phyloP scores from a whole-genome alignment of 2,797 vertebrate species.

The Acanthurus leucopareius region DNA sequence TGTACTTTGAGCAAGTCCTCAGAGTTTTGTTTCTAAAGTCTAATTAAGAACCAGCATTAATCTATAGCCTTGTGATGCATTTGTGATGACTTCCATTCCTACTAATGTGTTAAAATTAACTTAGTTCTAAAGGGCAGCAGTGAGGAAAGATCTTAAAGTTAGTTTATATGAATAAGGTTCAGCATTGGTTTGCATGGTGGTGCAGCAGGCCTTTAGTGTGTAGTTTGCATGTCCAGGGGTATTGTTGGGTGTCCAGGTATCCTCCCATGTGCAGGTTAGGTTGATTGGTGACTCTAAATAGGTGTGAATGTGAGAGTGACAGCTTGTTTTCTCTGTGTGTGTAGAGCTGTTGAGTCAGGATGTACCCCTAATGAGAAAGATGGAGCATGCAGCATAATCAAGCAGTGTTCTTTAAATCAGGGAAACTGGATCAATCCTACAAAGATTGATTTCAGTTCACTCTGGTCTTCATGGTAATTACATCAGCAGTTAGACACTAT shows the following conservation, averaged over 20 bases:
- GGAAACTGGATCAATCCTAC: neutral
- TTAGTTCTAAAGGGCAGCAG: neutral
- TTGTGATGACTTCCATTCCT: neutral
- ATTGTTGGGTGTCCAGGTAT: too few species aligned
- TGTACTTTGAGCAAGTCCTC: neutral
- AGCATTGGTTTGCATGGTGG: neutral
- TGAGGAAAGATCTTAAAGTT: constrained; percentile 2
- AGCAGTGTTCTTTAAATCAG: too few species aligned
- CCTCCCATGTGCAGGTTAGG: too few species aligned
- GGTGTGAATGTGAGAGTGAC: too few species aligned
- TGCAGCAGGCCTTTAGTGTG: too few species aligned
- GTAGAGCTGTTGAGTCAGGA: too few species aligned
- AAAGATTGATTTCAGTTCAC: constrained; percentile 30
- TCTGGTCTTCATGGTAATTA: constrained; percentile 6
- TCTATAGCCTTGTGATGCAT: neutral
- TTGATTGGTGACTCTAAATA: too few species aligned
- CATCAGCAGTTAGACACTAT: constrained; percentile 11
- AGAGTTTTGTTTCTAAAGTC: neutral
- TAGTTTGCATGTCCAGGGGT: neutral
- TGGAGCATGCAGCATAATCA: too few species aligned
- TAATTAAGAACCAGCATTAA: neutral
- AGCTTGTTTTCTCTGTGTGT: too few species aligned
- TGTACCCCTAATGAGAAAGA: too few species aligned
- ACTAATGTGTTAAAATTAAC: neutral
- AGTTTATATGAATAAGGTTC: neutral